A percentile compares a stretch with the other conserved stretches of the same genome.
Evolutionary conservation across 2,797 vertebrate genomes (phyloP).

Genomic region (Erethizon dorsatum): DNA sequence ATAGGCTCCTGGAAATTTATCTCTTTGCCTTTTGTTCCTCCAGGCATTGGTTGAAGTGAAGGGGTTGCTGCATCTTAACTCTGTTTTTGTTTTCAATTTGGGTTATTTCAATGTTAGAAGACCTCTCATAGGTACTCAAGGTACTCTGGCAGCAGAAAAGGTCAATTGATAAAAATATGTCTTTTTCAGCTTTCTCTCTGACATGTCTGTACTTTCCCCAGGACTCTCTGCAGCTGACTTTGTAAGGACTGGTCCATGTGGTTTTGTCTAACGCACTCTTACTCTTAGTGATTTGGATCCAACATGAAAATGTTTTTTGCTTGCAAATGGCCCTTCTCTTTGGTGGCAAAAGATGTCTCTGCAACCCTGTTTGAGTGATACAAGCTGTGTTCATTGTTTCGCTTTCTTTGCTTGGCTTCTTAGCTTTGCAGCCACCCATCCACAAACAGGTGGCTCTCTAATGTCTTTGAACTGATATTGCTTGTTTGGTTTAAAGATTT

Average conservation of each 20-base stretch:
- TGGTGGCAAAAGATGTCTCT: not conserved
- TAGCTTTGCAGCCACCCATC: not conserved
- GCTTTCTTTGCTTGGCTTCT: not conserved
- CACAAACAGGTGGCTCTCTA: not conserved
- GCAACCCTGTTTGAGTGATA: not conserved
- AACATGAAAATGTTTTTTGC: not conserved
- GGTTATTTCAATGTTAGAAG: not conserved
- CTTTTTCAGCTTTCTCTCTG: not conserved
- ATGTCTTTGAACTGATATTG: not conserved
- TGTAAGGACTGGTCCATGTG: not conserved
- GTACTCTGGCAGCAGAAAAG: not conserved
- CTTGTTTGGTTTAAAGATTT: conserved; percentile 13
- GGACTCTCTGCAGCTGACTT: not conserved
- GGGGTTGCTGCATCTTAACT: not conserved
- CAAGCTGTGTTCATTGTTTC: not conserved
- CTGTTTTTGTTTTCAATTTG: conserved; percentile 9
- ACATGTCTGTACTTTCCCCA: not conserved
- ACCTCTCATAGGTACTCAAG: not conserved
- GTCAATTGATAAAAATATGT: not conserved
- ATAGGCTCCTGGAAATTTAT: not conserved
- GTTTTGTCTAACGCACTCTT: not conserved
- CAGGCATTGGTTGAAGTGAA: not conserved
- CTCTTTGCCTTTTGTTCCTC: not conserved
- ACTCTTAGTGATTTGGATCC: not conserved
- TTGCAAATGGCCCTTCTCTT: not conserved